Evolutionary conservation across 2,888 invertebrate genomes (phyloP).

Genomic region (Calameuta pallipes): DNA sequence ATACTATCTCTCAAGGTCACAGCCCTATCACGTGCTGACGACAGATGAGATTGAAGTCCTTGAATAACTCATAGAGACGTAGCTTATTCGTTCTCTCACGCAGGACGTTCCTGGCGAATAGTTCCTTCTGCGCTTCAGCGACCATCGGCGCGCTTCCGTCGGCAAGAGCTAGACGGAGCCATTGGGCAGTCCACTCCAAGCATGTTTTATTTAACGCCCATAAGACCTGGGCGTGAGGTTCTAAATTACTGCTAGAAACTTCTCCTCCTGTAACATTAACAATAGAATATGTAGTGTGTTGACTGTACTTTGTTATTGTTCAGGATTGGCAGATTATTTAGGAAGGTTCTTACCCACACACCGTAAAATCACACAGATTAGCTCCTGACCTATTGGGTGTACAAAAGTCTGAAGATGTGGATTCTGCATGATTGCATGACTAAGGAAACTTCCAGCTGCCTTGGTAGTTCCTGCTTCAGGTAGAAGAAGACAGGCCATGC

Average conservation of each 20-base stretch:
- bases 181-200: conserved; percentile 71
- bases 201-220: conserved; percentile 77
- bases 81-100: conserved; percentile 39
- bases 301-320: neutral
- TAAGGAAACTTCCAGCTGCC: conserved; percentile 72
- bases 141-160: conserved; percentile 42
- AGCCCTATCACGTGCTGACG: conserved; percentile 33
- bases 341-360: conserved; percentile 67
- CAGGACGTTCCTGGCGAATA: conserved; percentile 42
- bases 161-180: conserved; percentile 70
- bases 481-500: conserved; percentile 71
- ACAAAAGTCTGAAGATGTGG: conserved; percentile 68
- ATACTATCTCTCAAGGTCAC: conserved; percentile 19
- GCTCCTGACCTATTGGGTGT: conserved; percentile 71
- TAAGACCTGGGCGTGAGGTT: conserved; percentile 74
- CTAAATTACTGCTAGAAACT: conserved; percentile 72
- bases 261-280: conserved; percentile 67
- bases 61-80: conserved; percentile 42
- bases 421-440: conserved; percentile 71
- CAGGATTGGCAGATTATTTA: neutral
- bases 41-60: conserved; percentile 49
- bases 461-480: conserved; percentile 73
- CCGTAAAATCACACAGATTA: conserved; percentile 71
- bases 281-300: neutral
- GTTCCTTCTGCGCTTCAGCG: conserved; percentile 46